Base-by-base conservation (phyloP, 2,797 vertebrate species). In the Sebastes baramenuke region DNA sequence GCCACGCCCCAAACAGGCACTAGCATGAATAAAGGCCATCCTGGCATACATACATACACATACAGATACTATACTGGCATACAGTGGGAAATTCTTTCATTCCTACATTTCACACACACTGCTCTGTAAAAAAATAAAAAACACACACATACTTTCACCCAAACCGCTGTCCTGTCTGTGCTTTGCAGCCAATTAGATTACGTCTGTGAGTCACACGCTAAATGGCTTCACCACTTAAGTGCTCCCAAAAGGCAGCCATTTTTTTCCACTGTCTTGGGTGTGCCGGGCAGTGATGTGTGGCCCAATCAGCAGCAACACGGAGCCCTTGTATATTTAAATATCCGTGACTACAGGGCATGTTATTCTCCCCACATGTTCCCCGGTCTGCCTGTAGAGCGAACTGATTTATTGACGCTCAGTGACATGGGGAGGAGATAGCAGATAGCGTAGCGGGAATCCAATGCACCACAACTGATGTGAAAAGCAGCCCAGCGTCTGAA, bases 401-500 rank as follows among this genome's bases (percentile, higher is more conserved):
- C 84, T 94, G 93, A 96, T 96, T 95, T 95, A 96, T 93, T 88
- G 92, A 92, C 85, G 82, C 89, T 89, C 88, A 59, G 85, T 87
- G 93, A 94, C 87, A 78, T 70, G 68, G 91, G 88, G 91, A 94
- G 93, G 82, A 91, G 89, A 92, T 87, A 88, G 79, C 73, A 91
- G 92, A 91, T 89, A 93, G 91, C 77, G 74, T 86, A 88, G 91
- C 83, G 78, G 89, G 90, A 89, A 89, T 88, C 88, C 88, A 88
- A 79, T 72, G 90, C 90, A 55, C 88, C 87, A 81, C 89, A 88
- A 75, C 92, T 92, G 94, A 95, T 95, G 89, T 92, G 93, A 94
- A 94, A 94, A 95, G 92, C 95, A 94, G 93, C 87, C 84, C 83
- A 70, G 86, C 79, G 78, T 92, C 92, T 93, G 87, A 93, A 95